Base-by-base conservation (phyloP, 2,113 vertebrate genomes). In the Heterocephalus glaber region DNA sequence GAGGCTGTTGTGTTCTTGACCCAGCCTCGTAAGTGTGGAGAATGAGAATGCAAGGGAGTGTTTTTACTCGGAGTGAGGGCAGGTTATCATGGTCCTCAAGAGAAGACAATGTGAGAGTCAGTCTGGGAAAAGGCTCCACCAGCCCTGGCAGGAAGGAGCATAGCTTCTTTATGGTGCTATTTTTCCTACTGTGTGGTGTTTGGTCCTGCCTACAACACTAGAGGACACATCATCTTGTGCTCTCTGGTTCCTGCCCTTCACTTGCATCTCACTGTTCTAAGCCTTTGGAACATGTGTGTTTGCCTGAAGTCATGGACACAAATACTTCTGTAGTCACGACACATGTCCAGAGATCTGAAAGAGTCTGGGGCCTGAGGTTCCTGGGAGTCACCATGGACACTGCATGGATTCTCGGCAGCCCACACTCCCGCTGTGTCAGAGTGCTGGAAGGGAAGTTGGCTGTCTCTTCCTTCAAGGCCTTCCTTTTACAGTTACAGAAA, bases 281-380 rank as follows among this genome's bases (percentile, higher is more conserved):
- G 24, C 22, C 24, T 61, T 89, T 74, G 79, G n/a, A 89, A 68
- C 26, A 38, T 8, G 6, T 74, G 33, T 74, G 13, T 86, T 79
- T 77, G 30, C 86, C 54, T 16, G 41, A 85, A 92, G 72, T 92
- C 74, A 79, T 16, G 54, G 38, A 72, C n/a, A 66, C 47, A 63
- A 56, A 94, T 14, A 47, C 60, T 58, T 74, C 30, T 10, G 0
- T 65, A 60, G 60, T 77, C 92, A 93, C 7, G 54, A 84, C 58
- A 7, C 54, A 7, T 30, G 44, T 54, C 60, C n/a, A 81, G 54
- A 63, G 68, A n/a, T 24, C 35, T 22, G 41, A 6, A 49, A 65
- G 38, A 13, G 35, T 54, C 16, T 41, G 35, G 28, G 4, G n/a
- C 47, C 65, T 3, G 41, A 20, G 33, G 88, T 24, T 38, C 56